Percentiles rank a stretch among this genome's conserved stretches.
Conservation (phyloP, 2,888 invertebrate species). For the Trichogramma evanescens region DNA sequence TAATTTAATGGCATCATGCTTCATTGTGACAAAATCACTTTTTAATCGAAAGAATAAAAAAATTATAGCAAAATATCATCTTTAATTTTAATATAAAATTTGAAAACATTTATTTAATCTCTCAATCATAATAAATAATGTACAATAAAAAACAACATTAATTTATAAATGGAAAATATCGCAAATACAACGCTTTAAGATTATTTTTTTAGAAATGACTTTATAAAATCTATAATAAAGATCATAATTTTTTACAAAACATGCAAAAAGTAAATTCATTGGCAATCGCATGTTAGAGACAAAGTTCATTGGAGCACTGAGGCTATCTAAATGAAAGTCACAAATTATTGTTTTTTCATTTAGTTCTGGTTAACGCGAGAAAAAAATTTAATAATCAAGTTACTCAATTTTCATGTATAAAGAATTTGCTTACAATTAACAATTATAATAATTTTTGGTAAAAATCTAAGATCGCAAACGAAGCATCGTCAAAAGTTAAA, state of each 20-base stretch:
- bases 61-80: not conserved
- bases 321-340: no score
- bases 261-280: constrained; percentile 16
- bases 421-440: no score
- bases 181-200: constrained; percentile 12
- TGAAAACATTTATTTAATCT: constrained; percentile 19
- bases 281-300: no score
- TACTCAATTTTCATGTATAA: no score
- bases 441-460: no score
- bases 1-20: not conserved
- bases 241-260: constrained; percentile 15
- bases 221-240: constrained; percentile 16
- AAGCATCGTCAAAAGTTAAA: no score
- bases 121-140: constrained; percentile 18
- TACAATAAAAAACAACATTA: constrained; percentile 17
- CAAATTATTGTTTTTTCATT: no score
- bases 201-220: not conserved
- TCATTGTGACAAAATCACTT: no score
- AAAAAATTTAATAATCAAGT: no score
- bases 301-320: no score
- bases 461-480: no score
- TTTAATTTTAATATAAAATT: constrained; percentile 11
- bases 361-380: no score
- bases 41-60: not conserved
- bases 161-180: constrained; percentile 18